Percentiles rank a stretch among this genome's conserved stretches.
These are phyloP conservation scores for Morinoia aosen DNA, from an alignment of 2,888 invertebrate genomes.

Conservation along the genomic window DNA sequence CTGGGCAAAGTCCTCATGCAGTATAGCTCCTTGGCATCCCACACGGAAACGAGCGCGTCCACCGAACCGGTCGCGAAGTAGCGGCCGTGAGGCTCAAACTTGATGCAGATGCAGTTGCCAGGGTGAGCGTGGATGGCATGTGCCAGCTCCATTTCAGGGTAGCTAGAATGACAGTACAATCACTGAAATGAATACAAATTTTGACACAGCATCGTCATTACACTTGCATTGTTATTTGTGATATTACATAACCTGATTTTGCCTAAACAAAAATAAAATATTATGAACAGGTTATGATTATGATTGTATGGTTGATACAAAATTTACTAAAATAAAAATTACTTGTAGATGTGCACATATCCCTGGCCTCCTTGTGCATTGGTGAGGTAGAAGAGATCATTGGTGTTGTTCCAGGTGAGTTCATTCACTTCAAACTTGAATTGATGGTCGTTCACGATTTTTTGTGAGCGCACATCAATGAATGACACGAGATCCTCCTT, in stretches of 20 bases:
- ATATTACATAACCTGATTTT: too few relatives aligned
- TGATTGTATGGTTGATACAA: neutral
- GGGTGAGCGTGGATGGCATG: conserved; percentile 97
- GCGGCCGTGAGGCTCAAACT: conserved; percentile 93
- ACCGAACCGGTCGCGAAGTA: conserved; percentile 98
- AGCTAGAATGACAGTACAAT: conserved; percentile 75
- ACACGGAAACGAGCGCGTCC: conserved; percentile 95
- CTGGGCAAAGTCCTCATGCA: conserved; percentile 93
- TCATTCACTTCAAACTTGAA: conserved; percentile 98
- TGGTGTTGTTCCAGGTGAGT: conserved; percentile 96
- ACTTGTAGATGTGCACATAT: conserved; percentile 67
- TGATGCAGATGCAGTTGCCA: conserved; percentile 97
- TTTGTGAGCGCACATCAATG: conserved; percentile 90
- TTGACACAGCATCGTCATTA: too few relatives aligned
- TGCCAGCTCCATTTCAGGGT: conserved; percentile 89
- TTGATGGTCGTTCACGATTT: conserved; percentile 90
- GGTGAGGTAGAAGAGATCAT: conserved; percentile 93
- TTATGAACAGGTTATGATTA: neutral
- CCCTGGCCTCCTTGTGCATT: conserved; percentile 67
- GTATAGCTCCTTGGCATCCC: conserved; percentile 94
- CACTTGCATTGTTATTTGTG: too few relatives aligned
- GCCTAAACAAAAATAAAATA: neutral
- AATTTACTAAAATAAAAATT: neutral
- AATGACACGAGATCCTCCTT: conserved; percentile 98
- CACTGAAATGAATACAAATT: too few relatives aligned